These are phyloP conservation scores for Cercocebus atys DNA, from an alignment of 2,113 vertebrate species.

Conservation along the genomic window DNA sequence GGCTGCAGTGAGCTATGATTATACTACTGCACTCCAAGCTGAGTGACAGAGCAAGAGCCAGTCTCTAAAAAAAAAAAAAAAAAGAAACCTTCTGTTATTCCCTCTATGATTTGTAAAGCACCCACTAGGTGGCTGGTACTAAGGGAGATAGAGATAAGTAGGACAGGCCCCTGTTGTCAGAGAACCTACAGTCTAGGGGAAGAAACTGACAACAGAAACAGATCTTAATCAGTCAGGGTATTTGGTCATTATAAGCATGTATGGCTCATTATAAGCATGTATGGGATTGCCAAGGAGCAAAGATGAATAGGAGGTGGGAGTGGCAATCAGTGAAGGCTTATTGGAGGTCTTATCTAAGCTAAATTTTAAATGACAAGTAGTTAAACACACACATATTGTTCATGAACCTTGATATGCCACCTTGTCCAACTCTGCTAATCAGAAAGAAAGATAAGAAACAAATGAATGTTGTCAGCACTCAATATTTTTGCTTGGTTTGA, in stretches of 20 bases:
- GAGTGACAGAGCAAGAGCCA: too few species aligned
- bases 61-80: too few species aligned
- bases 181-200: background rate
- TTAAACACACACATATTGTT: background rate
- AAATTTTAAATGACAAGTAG: slow-evolving; percentile 12
- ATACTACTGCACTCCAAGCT: too few species aligned
- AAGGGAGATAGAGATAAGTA: background rate
- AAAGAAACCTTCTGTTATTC: background rate
- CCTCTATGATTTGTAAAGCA: background rate
- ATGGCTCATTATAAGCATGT: background rate
- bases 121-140: background rate
- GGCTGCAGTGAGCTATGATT: too few species aligned
- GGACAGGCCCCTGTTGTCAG: background rate
- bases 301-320: background rate
- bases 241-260: background rate
- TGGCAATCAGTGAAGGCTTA: background rate
- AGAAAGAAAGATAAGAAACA: slow-evolving; percentile 28
- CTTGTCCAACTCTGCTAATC: background rate
- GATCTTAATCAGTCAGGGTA: background rate
- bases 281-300: background rate
- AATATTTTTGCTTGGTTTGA: background rate
- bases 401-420: background rate
- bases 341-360: background rate
- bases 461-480: background rate
- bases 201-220: background rate